Evolutionary conservation across 1,140 invertebrate species (phyloP).

Genomic region (Adelges cooleyi): DNA sequence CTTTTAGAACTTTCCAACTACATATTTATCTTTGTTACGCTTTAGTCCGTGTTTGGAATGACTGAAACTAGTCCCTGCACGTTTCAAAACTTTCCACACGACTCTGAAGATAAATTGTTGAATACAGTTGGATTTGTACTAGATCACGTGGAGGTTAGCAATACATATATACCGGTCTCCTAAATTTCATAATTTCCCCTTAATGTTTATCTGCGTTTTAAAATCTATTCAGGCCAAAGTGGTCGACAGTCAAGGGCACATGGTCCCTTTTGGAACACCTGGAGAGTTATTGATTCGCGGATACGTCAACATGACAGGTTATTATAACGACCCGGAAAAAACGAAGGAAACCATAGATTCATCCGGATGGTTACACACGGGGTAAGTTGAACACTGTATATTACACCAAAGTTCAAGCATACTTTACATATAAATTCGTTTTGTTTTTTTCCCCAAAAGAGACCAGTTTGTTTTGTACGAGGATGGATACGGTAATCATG

Average conservation of each 20-base stretch:
- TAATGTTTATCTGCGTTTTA: too few species aligned
- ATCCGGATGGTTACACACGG: slow-evolving; percentile 79
- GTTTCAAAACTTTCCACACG: slow-evolving; percentile 50
- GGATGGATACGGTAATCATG: slow-evolving; percentile 65
- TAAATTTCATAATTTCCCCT: too few species aligned
- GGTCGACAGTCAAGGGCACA: slow-evolving; percentile 54
- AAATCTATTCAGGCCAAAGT: slow-evolving; percentile 46
- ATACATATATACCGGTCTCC: too few species aligned
- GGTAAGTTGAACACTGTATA: slow-evolving; percentile 45
- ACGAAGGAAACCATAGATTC: slow-evolving; percentile 58
- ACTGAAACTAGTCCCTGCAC: slow-evolving; percentile 72
- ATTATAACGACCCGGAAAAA: slow-evolving; percentile 71
- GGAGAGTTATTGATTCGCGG: slow-evolving; percentile 78
- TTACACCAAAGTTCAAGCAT: not conserved
- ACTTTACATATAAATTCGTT: not conserved
- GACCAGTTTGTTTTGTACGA: slow-evolving; percentile 65
- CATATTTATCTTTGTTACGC: slow-evolving; percentile 20
- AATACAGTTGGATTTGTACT: slow-evolving; percentile 64
- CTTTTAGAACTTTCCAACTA: not conserved
- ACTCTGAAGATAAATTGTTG: slow-evolving; percentile 51
- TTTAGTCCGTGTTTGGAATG: slow-evolving; percentile 71
- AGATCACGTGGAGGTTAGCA: slow-evolving; percentile 61
- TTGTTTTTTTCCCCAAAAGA: too few species aligned
- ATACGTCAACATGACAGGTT: slow-evolving; percentile 71
- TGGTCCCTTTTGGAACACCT: slow-evolving; percentile 58